Evolutionary conservation across 2,797 vertebrate species (phyloP).

Genomic region (Anniella stebbinsi): DNA sequence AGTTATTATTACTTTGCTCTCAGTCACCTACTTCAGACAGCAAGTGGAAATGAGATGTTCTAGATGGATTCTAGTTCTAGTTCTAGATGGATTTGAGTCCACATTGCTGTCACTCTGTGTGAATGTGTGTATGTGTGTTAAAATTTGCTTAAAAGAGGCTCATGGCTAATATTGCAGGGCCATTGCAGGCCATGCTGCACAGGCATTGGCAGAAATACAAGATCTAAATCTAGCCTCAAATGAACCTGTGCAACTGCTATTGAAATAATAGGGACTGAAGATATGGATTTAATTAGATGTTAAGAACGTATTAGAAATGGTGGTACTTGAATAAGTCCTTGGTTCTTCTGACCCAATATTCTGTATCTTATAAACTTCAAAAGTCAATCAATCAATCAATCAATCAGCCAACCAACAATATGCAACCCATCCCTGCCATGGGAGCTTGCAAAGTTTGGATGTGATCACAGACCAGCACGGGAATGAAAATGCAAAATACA

Average conservation of each 20-base stretch:
- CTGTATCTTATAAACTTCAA: neutral
- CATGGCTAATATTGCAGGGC: constrained; percentile 55
- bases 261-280: constrained; percentile 34
- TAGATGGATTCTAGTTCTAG: neutral
- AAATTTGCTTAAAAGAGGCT: constrained; percentile 32
- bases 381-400: too few species aligned
- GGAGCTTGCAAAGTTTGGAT: neutral
- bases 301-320: neutral
- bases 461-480: neutral
- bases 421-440: neutral
- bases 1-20: neutral
- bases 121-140: constrained; percentile 1
- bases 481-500: neutral
- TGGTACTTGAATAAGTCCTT: neutral
- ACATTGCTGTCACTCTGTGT: neutral
- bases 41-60: constrained; percentile 40
- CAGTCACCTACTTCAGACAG: constrained; percentile 10
- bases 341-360: neutral
- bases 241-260: constrained; percentile 45
- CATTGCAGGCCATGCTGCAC: constrained; percentile 63
- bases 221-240: constrained; percentile 51
- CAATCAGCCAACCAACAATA: neutral
- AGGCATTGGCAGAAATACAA: constrained; percentile 56
- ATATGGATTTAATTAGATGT: constrained; percentile 29
- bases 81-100: constrained; percentile 31